Evolutionary conservation across 2,888 invertebrate genomes (phyloP).

Genomic region (Troides oblongomaculatus): DNA sequence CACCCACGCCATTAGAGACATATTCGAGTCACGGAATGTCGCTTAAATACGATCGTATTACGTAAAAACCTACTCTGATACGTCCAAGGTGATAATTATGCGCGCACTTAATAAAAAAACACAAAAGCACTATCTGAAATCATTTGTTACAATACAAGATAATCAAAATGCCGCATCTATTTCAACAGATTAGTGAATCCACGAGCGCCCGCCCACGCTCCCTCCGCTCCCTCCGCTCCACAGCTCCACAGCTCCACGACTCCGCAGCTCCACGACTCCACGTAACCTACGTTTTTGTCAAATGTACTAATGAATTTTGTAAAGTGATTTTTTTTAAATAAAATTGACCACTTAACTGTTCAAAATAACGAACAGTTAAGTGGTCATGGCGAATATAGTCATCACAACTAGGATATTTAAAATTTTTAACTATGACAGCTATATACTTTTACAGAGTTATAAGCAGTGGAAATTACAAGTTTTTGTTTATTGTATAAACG

Average conservation of each 20-base stretch:
- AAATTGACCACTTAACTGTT: neutral
- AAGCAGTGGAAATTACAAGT: no score
- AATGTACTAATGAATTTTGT: neutral
- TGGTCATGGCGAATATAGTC: no score
- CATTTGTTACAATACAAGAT: slow-evolving; percentile 27
- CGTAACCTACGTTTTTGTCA: neutral
- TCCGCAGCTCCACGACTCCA: neutral
- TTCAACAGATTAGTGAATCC: slow-evolving; percentile 24
- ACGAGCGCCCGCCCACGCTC: slow-evolving; percentile 29
- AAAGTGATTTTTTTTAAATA: neutral
- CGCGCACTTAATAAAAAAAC: slow-evolving; percentile 24
- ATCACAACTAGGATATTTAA: neutral
- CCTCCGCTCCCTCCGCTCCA: neutral
- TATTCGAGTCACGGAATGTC: slow-evolving; percentile 28
- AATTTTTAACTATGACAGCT: no score
- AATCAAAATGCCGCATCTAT: slow-evolving; percentile 29
- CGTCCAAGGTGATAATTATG: slow-evolving; percentile 27
- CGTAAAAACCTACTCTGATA: slow-evolving; percentile 22
- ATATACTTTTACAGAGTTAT: no score
- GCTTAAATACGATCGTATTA: slow-evolving; percentile 24
- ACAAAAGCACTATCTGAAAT: slow-evolving; percentile 26
- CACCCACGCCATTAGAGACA: slow-evolving; percentile 24
- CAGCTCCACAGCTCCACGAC: no score
- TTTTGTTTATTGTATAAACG: no score
- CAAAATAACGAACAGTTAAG: neutral